phyloP scores from a whole-genome alignment of 2,888 invertebrate species.

The Holacanthella duospinosa region DNA sequence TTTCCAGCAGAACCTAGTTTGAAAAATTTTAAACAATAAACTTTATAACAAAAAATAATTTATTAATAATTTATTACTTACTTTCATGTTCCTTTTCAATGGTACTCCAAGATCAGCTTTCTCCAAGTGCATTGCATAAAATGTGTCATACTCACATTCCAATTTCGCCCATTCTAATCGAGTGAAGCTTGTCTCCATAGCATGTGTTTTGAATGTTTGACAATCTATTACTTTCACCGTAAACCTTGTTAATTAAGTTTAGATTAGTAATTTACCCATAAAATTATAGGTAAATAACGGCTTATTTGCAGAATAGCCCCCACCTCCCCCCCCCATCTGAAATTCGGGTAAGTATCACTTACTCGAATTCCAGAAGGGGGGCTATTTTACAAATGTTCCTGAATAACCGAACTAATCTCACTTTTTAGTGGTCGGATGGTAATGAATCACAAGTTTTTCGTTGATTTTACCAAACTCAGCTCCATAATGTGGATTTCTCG shows the following conservation, averaged over 20 bases:
- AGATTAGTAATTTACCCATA: background rate
- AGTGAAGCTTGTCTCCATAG: constrained; percentile 20
- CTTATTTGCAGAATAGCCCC: background rate
- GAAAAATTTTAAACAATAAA: background rate
- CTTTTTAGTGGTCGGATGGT: constrained; percentile 47
- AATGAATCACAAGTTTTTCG: constrained; percentile 56
- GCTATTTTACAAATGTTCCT: background rate
- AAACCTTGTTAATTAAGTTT: constrained; percentile 9
- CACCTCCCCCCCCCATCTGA: too few relatives aligned
- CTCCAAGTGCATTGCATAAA: constrained; percentile 29
- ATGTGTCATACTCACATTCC: constrained; percentile 33
- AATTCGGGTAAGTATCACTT: background rate
- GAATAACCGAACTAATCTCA: constrained; percentile 39
- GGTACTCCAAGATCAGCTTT: constrained; percentile 28
- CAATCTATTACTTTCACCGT: constrained; percentile 9
- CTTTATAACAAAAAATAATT: background rate
- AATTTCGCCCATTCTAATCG: constrained; percentile 27
- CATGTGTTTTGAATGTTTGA: constrained; percentile 7
- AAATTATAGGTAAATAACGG: too few relatives aligned
- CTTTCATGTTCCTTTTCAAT: constrained; percentile 29
- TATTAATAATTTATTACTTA: background rate
- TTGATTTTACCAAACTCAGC: constrained; percentile 22
- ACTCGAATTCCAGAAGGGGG: background rate
- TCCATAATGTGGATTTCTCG: constrained; percentile 29
- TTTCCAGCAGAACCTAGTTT: constrained; percentile 26